Base-by-base conservation (phyloP, 2,113 vertebrate genomes). In the Siphamia tubifer region DNA sequence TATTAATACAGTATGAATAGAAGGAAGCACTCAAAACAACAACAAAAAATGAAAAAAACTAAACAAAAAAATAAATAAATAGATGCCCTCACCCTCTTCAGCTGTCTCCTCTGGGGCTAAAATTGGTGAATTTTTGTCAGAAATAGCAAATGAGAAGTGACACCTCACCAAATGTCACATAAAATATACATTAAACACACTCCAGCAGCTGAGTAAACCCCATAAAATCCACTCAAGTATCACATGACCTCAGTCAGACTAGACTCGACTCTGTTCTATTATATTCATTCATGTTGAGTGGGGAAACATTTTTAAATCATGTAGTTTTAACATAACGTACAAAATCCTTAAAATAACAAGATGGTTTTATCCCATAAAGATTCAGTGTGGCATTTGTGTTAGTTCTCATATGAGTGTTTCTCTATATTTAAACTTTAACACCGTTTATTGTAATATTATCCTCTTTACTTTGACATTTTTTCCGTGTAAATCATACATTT, bases 201-300 rank as follows among this genome's bases (percentile, higher is more conserved):
- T 23, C 23, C 35, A 58, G 55, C 69, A 84, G 70, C 67, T 79
- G 64, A 57, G n/a, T 23, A n/a, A n/a, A n/a, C n/a, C n/a, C n/a
- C 20, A 21, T 34, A 16, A 54, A 34, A 49, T 34, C 21, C 42
- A 23, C 38, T 15, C 12, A 12, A 8, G 47, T 21, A 16, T 58
- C 42, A 74, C 30, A 55, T 32, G 42, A 62, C 47, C 35, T 36
- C 36, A 40, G 15, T 39, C 19, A 27, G 51, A 40, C 17, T 47
- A 28, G 30, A 34, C n/a, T n/a, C n/a, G n/a, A n/a, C n/a, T n/a
- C n/a, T n/a, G n/a, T n/a, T n/a, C n/a, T n/a, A n/a, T n/a, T n/a
- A n/a, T n/a, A n/a, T n/a, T n/a, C n/a, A n/a, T n/a, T n/a, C n/a
- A n/a, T n/a, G n/a, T n/a, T n/a, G n/a, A n/a, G n/a, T n/a, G n/a